Evolutionary conservation across 2,888 invertebrate genomes (phyloP).

Genomic region (Biston stratarius): DNA sequence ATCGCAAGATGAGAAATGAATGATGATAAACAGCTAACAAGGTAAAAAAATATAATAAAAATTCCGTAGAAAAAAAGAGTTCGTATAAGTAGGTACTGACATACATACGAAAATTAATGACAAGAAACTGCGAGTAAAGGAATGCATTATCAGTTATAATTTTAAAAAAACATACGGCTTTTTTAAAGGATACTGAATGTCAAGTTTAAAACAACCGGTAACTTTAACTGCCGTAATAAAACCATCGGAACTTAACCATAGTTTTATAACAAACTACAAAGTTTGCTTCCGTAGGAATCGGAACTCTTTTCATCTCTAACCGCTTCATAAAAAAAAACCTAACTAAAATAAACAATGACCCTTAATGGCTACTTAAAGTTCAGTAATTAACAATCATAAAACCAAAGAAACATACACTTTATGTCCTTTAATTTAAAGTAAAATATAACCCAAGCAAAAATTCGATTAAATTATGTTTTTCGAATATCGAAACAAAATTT

Average conservation of each 20-base stretch:
- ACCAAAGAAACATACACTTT: constrained; percentile 30
- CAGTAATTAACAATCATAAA: constrained; percentile 44
- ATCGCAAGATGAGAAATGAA: no score
- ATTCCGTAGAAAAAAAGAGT: no score
- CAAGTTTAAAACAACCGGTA: not conserved
- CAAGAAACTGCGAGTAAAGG: no score
- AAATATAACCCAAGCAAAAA: not conserved
- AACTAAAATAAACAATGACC: constrained; percentile 51
- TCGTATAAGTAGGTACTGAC: no score
- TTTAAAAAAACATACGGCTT: no score
- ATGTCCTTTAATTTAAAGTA: constrained; percentile 8
- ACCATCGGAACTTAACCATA: constrained; percentile 29
- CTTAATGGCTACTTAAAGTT: constrained; percentile 52
- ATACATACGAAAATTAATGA: no score
- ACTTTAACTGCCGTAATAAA: constrained; percentile 13
- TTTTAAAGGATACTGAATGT: not conserved
- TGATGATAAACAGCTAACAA: no score
- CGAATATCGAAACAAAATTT: constrained; percentile 12
- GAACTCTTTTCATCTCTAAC: constrained; percentile 36
- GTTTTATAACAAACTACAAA: constrained; percentile 24
- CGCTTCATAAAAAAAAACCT: constrained; percentile 42
- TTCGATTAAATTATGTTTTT: not conserved
- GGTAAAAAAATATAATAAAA: no score
- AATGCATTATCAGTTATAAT: no score
- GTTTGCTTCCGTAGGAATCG: constrained; percentile 46